phyloP scores from a whole-genome alignment of 2,113 vertebrate species.

The Delphinapterus leucas region DNA sequence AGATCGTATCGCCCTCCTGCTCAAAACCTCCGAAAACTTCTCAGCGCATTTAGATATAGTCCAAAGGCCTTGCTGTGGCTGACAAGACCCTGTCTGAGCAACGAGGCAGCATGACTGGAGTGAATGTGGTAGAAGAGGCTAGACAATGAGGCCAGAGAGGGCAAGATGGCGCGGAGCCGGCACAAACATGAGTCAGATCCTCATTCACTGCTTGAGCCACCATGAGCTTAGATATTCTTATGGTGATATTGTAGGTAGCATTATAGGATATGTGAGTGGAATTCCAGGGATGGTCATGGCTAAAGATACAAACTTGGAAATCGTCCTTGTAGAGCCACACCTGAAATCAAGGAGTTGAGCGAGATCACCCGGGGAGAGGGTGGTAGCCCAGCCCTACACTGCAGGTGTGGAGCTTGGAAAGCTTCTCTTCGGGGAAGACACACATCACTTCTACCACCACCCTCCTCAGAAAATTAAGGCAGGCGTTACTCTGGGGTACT shows the following conservation, averaged over 20 bases:
- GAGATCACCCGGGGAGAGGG: not conserved
- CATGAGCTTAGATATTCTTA: rapidly evolving
- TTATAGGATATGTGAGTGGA: not conserved
- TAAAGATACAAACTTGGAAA: not conserved
- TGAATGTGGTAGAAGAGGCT: not conserved
- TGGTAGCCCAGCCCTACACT: not conserved
- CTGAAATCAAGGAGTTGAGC: not conserved
- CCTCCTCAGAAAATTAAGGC: not conserved
- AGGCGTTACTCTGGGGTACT: too few species aligned
- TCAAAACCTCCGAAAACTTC: not conserved
- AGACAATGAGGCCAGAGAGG: not conserved
- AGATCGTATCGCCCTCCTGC: not conserved
- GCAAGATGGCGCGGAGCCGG: not conserved
- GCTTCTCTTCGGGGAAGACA: too few species aligned
- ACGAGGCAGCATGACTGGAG: not conserved
- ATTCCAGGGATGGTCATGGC: not conserved
- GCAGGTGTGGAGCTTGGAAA: not conserved
- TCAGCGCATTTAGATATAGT: not conserved
- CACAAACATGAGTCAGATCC: not conserved
- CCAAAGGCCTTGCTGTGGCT: rapidly evolving
- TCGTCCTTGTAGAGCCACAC: not conserved
- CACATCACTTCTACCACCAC: not conserved
- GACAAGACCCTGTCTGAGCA: too few species aligned
- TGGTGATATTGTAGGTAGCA: not conserved
- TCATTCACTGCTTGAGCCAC: not conserved